Evolutionary conservation across 1,140 invertebrate genomes (phyloP).

Genomic region (Drosophila mojavensis): DNA sequence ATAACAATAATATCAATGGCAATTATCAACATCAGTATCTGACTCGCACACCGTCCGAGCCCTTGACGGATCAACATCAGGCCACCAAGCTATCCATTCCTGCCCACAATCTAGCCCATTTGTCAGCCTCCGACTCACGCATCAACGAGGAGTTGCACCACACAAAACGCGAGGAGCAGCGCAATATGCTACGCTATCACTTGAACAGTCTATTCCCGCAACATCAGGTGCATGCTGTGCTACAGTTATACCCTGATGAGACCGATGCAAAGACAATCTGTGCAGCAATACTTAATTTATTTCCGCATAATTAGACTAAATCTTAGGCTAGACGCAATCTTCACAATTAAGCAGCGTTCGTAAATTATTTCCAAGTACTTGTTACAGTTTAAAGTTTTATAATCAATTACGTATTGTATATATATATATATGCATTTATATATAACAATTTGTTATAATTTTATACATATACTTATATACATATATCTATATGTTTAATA

Average conservation of each 20-base stretch:
- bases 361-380: constrained; percentile 52
- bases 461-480: constrained; percentile 23
- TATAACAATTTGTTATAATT: constrained; percentile 22
- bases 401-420: constrained; percentile 55
- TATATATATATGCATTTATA: constrained; percentile 41
- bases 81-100: constrained; percentile 85
- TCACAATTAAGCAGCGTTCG: constrained; percentile 31
- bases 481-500: constrained; percentile 22
- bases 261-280: constrained; percentile 95
- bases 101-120: constrained; percentile 68
- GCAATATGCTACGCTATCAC: constrained; percentile 92
- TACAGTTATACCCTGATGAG: constrained; percentile 94
- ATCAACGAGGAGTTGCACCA: constrained; percentile 86
- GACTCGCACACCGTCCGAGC: constrained; percentile 91
- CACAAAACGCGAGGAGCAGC: constrained; percentile 87
- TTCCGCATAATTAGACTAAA: constrained; percentile 85
- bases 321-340: constrained; percentile 39
- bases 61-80: constrained; percentile 84
- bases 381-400: constrained; percentile 63
- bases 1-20: constrained; percentile 41
- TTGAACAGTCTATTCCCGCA: constrained; percentile 94
- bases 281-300: constrained; percentile 92
- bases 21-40: constrained; percentile 85
- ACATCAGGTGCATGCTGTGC: constrained; percentile 92
- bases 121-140: constrained; percentile 87